Percentiles rank a stretch among this genome's conserved stretches.
phyloP scores from a whole-genome alignment of 2,888 invertebrate species.

The Andrena haemorrhoa region DNA sequence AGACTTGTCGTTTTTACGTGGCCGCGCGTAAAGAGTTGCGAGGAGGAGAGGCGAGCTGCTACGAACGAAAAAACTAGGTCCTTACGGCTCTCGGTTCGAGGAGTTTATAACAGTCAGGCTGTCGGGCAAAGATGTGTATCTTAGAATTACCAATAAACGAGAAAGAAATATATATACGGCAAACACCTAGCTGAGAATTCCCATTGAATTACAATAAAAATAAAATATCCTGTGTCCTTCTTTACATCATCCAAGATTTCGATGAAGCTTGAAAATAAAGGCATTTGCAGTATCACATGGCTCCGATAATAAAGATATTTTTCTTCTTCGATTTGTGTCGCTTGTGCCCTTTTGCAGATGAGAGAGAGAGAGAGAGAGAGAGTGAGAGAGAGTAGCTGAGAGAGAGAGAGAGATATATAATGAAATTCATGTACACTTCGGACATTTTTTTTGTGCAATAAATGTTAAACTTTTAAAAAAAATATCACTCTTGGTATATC shows the following conservation, averaged over 20 bases:
- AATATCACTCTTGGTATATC: slow-evolving; percentile 77
- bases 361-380: slow-evolving; percentile 57
- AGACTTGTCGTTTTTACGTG: slow-evolving; percentile 36
- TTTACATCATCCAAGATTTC: slow-evolving; percentile 77
- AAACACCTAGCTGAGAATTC: slow-evolving; percentile 81
- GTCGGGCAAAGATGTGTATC: slow-evolving; percentile 79
- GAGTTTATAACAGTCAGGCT: slow-evolving; percentile 72
- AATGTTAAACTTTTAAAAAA: slow-evolving; percentile 77
- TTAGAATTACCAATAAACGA: slow-evolving; percentile 76
- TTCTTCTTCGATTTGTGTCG: slow-evolving; percentile 74
- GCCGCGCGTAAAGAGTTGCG: slow-evolving; percentile 14
- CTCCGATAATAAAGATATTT: slow-evolving; percentile 71
- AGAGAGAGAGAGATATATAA: no score
- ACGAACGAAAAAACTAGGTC: slow-evolving; percentile 63
- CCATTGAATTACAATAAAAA: slow-evolving; percentile 80
- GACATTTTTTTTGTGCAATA: slow-evolving; percentile 80
- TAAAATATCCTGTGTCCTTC: slow-evolving; percentile 81
- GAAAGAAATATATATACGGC: slow-evolving; percentile 67
- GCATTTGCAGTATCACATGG: slow-evolving; percentile 68
- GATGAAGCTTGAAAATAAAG: slow-evolving; percentile 76
- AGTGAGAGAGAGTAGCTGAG: slow-evolving; percentile 62
- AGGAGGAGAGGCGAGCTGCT: slow-evolving; percentile 27
- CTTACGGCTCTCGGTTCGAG: slow-evolving; percentile 73
- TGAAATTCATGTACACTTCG: slow-evolving; percentile 76
- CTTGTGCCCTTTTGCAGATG: slow-evolving; percentile 74